phyloP scores from a whole-genome alignment of 2,888 invertebrate species.

The Noctua comes region DNA sequence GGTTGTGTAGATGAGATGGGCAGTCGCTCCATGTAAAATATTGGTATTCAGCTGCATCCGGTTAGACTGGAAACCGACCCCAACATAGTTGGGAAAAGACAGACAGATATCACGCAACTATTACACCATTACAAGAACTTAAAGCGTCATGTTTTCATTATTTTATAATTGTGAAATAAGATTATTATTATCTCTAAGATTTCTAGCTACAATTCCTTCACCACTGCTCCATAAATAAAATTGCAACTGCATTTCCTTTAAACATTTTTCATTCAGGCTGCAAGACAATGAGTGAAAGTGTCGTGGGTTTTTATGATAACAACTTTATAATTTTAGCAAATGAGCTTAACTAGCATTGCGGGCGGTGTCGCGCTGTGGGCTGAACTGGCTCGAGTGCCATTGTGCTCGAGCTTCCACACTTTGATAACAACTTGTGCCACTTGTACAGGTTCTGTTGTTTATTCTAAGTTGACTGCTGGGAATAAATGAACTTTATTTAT shows the following conservation, averaged over 20 bases:
- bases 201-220: background rate
- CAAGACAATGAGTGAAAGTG: background rate
- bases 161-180: background rate
- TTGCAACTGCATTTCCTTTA: background rate
- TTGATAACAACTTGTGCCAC: slow-evolving; percentile 6
- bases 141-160: background rate
- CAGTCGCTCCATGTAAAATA: no score
- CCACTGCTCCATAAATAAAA: background rate
- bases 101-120: no score
- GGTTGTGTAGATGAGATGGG: no score
- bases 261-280: no score
- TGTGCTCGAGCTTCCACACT: slow-evolving; percentile 19
- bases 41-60: no score
- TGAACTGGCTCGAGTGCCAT: slow-evolving; percentile 3
- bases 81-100: no score
- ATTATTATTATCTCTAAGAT: background rate
- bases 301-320: slow-evolving; percentile 26
- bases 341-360: background rate
- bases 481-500: background rate
- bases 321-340: slow-evolving; percentile 23
- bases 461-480: slow-evolving; percentile 2
- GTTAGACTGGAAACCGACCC: no score
- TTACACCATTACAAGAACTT: no score
- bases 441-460: slow-evolving; percentile 29
- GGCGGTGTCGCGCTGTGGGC: background rate